Percentiles rank a stretch among this genome's conserved stretches.
Evolutionary conservation across 1,140 invertebrate species (phyloP).

Genomic region (Drosophila ananassae): DNA sequence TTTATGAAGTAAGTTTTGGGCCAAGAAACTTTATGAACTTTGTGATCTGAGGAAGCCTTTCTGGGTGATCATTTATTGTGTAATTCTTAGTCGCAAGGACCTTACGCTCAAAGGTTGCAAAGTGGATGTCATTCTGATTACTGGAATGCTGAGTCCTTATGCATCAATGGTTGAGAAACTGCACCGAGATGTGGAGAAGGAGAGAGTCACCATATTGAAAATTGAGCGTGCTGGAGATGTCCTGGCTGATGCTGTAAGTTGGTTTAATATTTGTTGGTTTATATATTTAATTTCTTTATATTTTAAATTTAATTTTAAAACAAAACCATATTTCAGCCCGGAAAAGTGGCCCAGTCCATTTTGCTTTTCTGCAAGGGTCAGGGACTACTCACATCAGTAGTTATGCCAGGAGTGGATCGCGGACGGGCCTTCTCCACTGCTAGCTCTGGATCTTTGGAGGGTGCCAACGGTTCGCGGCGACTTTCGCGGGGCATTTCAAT

Average conservation of each 20-base stretch:
- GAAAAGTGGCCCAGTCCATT: constrained; percentile 91
- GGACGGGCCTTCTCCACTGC: constrained; percentile 86
- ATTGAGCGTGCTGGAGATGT: constrained; percentile 92
- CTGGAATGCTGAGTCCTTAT: constrained; percentile 92
- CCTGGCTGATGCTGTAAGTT: constrained; percentile 90
- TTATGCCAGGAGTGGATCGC: constrained; percentile 89
- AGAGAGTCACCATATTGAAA: constrained; percentile 92
- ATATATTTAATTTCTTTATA: background rate
- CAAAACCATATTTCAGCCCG: constrained; percentile 86
- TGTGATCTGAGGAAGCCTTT: too few relatives aligned
- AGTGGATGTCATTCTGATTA: constrained; percentile 91
- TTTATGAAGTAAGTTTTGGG: constrained; percentile 89
- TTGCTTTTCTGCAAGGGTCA: constrained; percentile 93
- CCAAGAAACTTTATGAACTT: background rate
- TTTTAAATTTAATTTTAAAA: background rate
- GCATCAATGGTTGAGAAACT: constrained; percentile 90
- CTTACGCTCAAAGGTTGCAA: constrained; percentile 89
- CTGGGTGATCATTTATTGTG: background rate
- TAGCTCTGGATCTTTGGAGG: constrained; percentile 85
- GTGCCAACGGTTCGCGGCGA: constrained; percentile 80
- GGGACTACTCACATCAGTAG: constrained; percentile 90
- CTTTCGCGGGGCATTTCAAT: constrained; percentile 90
- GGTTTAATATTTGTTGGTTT: background rate
- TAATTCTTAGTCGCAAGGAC: constrained; percentile 87
- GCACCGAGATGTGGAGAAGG: constrained; percentile 91